phyloP scores from a whole-genome alignment of 1,140 invertebrate species.

The Drosophila littoralis region DNA sequence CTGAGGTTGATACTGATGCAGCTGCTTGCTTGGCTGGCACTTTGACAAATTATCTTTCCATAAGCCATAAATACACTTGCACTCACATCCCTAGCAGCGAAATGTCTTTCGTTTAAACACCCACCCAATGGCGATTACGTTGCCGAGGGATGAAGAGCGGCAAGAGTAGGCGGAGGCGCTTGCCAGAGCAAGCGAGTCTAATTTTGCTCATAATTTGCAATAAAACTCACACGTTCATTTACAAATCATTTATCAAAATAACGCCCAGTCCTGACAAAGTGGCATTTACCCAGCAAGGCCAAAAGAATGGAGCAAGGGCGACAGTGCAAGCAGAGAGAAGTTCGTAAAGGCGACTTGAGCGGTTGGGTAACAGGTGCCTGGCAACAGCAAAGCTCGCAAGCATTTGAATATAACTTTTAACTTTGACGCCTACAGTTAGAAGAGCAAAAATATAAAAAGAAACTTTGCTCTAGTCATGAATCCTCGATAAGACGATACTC shows the following conservation, averaged over 20 bases:
- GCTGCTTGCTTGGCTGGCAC: conserved; percentile 22
- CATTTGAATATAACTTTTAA: conserved; percentile 15
- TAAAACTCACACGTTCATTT: conserved; percentile 51
- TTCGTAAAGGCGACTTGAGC: no score
- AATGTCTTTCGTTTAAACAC: conserved; percentile 10
- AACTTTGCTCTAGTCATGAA: no score
- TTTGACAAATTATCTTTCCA: conserved; percentile 43
- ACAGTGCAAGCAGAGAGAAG: neutral
- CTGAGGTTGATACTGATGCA: conserved; percentile 15
- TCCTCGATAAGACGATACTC: neutral
- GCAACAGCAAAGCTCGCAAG: neutral
- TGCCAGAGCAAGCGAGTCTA: conserved; percentile 23
- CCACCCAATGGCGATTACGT: neutral
- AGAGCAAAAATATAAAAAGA: no score
- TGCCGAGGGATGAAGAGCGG: neutral
- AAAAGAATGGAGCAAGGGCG: neutral
- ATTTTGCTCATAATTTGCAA: conserved; percentile 47
- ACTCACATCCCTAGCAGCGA: conserved; percentile 10
- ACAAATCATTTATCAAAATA: conserved; percentile 53
- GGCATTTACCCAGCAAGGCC: conserved; percentile 6
- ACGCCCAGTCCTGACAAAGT: conserved; percentile 24
- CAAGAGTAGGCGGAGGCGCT: neutral
- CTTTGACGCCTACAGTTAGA: neutral
- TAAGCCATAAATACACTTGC: conserved; percentile 45
- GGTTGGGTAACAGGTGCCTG: neutral